Base-by-base conservation (phyloP, 2,888 invertebrate genomes). In the Drosophila nr. perissopoda region DNA sequence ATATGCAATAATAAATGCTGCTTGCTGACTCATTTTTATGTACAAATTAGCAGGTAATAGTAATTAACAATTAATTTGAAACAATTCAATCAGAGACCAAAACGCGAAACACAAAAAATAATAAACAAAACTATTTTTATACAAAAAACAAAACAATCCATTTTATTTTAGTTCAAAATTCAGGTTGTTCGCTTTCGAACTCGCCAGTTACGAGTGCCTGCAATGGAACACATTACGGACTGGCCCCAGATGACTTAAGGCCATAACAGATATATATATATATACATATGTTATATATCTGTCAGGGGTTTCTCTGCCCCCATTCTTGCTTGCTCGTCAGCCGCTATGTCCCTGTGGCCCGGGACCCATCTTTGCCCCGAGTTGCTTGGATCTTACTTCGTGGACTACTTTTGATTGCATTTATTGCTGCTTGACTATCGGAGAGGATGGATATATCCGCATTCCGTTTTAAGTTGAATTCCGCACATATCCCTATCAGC, bases 31-130 rank as follows among this genome's bases (percentile, higher is more conserved):
- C 76, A 86, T 78, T 82, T 78, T 88, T 80, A 82, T 86, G 88
- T 86, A 86, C 86, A 86, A 86, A 88, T 78, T 86, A 88, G 86
- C 86, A 59, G 73, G 82, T 80, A 86, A 85, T 61, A 86, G 85
- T 57, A 59, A 69, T 69, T 78, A 73, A 70, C 64, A 71, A 76
- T 73, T 83, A 21, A 79, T 84, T 88, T 80, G 58, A 85, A 84
- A 74, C 69, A 82, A 74, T 82, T 77, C 69, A 82, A 74, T 82
- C 80, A 78, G 73, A 83, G 82, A 84, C 85, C 78, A 82, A 84
- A 85, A 78, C 60, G 60, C 70, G 21, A 73, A 74, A 78, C 51
- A 62, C 51, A 61, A 69, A 59, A 64, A 48, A 57, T 56, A 81
- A 77, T 66, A 82, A 83, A 83, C 68, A 69, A 67, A 71, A 74